These are phyloP conservation scores for Drosophila saltans DNA, from an alignment of 1,140 invertebrate genomes.

Conservation along the genomic window DNA sequence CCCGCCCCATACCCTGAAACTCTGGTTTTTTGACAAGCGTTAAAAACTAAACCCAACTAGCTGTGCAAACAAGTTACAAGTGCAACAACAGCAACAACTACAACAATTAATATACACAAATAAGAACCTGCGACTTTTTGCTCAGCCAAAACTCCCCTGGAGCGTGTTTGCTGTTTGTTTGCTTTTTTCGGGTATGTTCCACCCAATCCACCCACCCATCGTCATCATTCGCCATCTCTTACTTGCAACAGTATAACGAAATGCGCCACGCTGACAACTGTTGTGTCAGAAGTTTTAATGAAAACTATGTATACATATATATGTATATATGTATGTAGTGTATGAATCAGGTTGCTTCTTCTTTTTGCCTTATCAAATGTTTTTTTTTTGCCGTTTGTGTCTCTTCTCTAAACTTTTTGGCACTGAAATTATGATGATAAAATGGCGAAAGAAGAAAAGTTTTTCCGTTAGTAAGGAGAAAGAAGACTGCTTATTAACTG, in stretches of 20 bases:
- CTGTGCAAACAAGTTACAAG: slow-evolving; percentile 62
- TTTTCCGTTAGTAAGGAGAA: slow-evolving; percentile 31
- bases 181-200: slow-evolving; percentile 5
- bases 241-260: slow-evolving; percentile 9
- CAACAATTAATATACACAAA: slow-evolving; percentile 69
- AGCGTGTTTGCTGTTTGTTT: slow-evolving; percentile 31
- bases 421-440: slow-evolving; percentile 71
- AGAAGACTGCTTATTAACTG: slow-evolving; percentile 31
- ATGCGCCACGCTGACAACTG: slow-evolving; percentile 36
- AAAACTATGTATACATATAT: slow-evolving; percentile 42
- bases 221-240: neutral
- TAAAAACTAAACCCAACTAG: slow-evolving; percentile 52
- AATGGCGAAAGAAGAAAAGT: slow-evolving; percentile 40
- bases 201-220: neutral
- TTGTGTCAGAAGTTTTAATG: slow-evolving; percentile 67
- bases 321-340: slow-evolving; percentile 18
- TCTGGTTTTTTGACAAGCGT: slow-evolving; percentile 49
- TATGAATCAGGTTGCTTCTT: slow-evolving; percentile 27
- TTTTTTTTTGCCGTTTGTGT: slow-evolving; percentile 7
- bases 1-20: slow-evolving; percentile 2
- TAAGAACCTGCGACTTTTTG: slow-evolving; percentile 59
- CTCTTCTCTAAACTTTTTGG: slow-evolving; percentile 47
- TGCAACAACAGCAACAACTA: slow-evolving; percentile 36
- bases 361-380: slow-evolving; percentile 33
- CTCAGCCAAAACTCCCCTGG: slow-evolving; percentile 32